Base-by-base conservation (phyloP, 2,888 invertebrate genomes). In the Himalopsyche japonica region DNA sequence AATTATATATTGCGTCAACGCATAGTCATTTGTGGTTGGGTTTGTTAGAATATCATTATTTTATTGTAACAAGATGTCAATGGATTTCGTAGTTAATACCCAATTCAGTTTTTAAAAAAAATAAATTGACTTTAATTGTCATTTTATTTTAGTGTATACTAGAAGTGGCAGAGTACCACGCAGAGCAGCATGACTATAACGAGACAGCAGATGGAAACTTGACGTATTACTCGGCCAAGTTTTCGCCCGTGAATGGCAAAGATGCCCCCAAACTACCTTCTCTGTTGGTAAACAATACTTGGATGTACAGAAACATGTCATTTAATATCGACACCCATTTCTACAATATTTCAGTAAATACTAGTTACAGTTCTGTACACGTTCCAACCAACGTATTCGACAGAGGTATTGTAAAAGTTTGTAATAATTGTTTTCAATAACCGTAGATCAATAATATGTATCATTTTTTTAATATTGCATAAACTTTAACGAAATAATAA, bases 341-440 rank as follows among this genome's bases (percentile, higher is more conserved):
- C 90, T 96, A 97, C 90, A 95, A 97, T 89, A 95, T 97, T 86
- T 94, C 94, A 49, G 95, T 97, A 18, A 97, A 97, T 89, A 95
- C 95, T 15, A 94, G 92, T 83, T 93, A 94, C 88, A 97, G 97
- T 89, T 95, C 98, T 86, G 96, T 98, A 80, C 98, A 99, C 90
- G 96, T 98, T 34, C 98, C 99, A 5, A 97, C 98, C 43, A 98
- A 98, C 92, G 96, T 99, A 84, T 98, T 94, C 91, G 98, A 97
- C 90, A 93, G 93, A 92, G 94, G 97, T 95, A 91, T 90, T 89
- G 15, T 43, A 43, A 3, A 43, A 8, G 7, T 10, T 37, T 8
- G 6, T 37, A 6, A 37, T 43, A 15, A 43, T 43, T 43, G 15
- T 43, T 43, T 43, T 43, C 7, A 3, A 43, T 43, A 15, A 8